A percentile compares a stretch with the other conserved stretches of the same genome.
Evolutionary conservation across 2,888 invertebrate species (phyloP).

Genomic region (Lacanobia oleracea): DNA sequence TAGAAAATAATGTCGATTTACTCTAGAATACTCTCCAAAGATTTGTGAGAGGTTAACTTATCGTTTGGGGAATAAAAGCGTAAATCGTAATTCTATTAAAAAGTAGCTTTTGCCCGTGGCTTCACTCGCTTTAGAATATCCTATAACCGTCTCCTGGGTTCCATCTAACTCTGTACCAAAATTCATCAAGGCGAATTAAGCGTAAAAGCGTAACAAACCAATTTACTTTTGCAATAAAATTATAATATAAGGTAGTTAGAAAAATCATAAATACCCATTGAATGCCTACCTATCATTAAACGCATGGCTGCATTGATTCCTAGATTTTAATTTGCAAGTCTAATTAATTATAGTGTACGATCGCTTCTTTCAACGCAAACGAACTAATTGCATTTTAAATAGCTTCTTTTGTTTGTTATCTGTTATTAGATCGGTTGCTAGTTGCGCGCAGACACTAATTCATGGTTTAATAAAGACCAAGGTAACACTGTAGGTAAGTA

Average conservation of each 20-base stretch:
- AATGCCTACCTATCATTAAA: not conserved
- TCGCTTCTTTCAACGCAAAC: slow-evolving; percentile 31
- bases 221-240: too few species aligned
- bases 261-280: not conserved
- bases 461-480: not conserved
- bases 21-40: not conserved
- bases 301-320: slow-evolving; percentile 5
- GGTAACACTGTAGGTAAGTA: not conserved
- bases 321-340: slow-evolving; percentile 42
- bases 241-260: too few species aligned
- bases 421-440: slow-evolving; percentile 24
- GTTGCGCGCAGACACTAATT: not conserved
- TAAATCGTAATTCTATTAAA: not conserved
- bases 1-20: not conserved
- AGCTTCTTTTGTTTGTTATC: slow-evolving; percentile 38
- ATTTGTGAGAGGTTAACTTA: not conserved
- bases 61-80: not conserved
- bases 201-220: too few species aligned
- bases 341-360: slow-evolving; percentile 26
- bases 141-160: too few species aligned
- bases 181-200: too few species aligned
- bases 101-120: too few species aligned
- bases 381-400: slow-evolving; percentile 51
- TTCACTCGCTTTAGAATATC: too few species aligned
- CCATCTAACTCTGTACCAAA: too few species aligned